These are phyloP conservation scores for Dryococelus australis DNA, from an alignment of 2,888 invertebrate genomes.

Conservation along the genomic window DNA sequence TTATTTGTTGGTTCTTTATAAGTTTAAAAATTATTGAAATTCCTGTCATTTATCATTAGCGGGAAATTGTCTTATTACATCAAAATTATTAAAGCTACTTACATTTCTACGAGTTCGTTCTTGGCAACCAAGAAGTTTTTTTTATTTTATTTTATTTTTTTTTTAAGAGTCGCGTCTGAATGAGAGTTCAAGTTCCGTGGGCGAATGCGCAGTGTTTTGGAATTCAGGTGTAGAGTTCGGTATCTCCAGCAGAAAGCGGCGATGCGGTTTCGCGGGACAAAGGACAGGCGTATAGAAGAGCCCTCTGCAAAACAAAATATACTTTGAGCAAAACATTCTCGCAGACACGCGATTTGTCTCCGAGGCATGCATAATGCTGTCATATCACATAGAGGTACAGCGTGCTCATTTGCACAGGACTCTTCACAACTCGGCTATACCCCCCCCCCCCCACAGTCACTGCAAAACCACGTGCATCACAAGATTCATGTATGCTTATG, in stretches of 20 bases:
- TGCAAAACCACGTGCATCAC: too few relatives aligned
- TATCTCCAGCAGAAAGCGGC: conserved; percentile 44
- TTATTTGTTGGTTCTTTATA: background rate
- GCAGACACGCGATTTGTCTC: background rate
- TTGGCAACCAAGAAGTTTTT: conserved; percentile 38
- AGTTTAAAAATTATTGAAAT: background rate
- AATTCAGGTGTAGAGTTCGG: conserved; percentile 50
- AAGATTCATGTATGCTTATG: too few relatives aligned
- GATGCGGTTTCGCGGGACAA: conserved; percentile 10
- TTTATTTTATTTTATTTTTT: too few relatives aligned
- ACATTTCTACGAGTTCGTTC: conserved; percentile 11
- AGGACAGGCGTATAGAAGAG: conserved; percentile 41
- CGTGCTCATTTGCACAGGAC: conserved; percentile 41
- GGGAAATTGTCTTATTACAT: background rate
- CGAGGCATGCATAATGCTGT: background rate
- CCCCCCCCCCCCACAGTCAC: too few relatives aligned
- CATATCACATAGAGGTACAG: background rate
- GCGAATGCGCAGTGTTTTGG: conserved; percentile 35
- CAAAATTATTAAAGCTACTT: background rate
- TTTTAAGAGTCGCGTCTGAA: conserved; percentile 20
- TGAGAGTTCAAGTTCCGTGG: background rate
- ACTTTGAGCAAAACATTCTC: conserved; percentile 22
- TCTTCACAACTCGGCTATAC: conserved; percentile 35
- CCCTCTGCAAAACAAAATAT: conserved; percentile 42
- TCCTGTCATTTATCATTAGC: background rate